These are phyloP conservation scores for Rhinatrema bivittatum DNA, from an alignment of 2,797 vertebrate genomes.

Conservation along the genomic window DNA sequence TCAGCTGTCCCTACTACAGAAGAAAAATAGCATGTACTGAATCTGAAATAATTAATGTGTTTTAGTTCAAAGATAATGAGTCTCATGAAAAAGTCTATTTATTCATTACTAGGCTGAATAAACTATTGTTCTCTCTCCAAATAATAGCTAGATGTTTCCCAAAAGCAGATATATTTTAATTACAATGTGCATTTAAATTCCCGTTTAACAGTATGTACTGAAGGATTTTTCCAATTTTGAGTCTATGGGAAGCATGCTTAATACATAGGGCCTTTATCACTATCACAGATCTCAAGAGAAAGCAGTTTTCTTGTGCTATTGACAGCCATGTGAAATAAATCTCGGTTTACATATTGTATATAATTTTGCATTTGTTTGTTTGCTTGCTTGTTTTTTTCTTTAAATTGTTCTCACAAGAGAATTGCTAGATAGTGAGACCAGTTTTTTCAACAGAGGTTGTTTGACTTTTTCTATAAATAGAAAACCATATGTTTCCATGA, in stretches of 20 bases:
- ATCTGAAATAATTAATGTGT: neutral
- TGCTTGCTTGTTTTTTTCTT: neutral
- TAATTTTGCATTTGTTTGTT: too few relatives aligned
- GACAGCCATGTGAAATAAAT: too few relatives aligned
- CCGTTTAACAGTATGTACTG: neutral
- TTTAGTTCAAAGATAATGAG: neutral
- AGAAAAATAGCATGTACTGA: neutral
- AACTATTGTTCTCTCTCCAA: neutral
- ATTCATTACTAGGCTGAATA: neutral
- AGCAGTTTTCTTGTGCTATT: too few relatives aligned
- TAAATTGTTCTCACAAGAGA: neutral
- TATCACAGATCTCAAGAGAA: too few relatives aligned
- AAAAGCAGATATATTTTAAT: neutral
- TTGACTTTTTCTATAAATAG: neutral
- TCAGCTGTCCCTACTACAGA: neutral
- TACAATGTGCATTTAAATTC: neutral
- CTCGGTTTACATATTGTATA: too few relatives aligned
- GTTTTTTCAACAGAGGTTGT: neutral
- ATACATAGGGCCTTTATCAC: too few relatives aligned
- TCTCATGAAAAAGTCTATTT: neutral
- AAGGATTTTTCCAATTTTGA: too few relatives aligned
- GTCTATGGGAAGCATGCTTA: too few relatives aligned
- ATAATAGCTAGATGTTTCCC: fast-evolving
- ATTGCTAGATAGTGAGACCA: neutral
- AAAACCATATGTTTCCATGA: neutral